Conservation (phyloP, 1,140 invertebrate species). For the Micrasema minimum region DNA sequence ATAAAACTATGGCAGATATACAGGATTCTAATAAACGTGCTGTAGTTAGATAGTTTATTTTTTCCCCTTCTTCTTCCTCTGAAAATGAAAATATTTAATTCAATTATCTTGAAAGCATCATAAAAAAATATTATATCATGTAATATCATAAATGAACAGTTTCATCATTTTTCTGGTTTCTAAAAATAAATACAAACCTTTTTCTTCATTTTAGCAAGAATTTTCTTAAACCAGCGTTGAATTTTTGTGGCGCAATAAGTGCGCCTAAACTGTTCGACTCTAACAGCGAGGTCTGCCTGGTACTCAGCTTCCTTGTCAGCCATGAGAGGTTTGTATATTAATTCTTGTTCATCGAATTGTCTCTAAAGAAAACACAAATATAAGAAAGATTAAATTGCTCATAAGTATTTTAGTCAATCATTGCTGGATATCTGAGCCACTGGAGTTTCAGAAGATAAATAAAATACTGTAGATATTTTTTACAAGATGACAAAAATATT, state of each 20-base stretch:
- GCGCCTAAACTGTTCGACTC: conserved; percentile 61
- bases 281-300: conserved; percentile 61
- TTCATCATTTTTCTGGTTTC: too few relatives aligned
- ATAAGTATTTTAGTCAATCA: too few relatives aligned
- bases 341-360: conserved; percentile 61
- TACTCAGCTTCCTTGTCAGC: conserved; percentile 64
- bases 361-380: conserved; percentile 27
- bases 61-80: conserved; percentile 30
- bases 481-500: too few relatives aligned
- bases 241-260: conserved; percentile 63
- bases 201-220: conserved; percentile 62
- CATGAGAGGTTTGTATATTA: conserved; percentile 63
- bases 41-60: neutral
- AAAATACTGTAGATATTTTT: too few relatives aligned
- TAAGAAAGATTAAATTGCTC: too few relatives aligned
- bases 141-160: too few relatives aligned
- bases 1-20: too few relatives aligned
- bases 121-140: too few relatives aligned
- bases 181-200: conserved; percentile 55
- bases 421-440: too few relatives aligned
- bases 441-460: too few relatives aligned
- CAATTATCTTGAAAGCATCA: too few relatives aligned
- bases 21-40: neutral
- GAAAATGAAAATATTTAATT: conserved; percentile 5
- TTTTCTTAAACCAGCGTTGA: conserved; percentile 61